Evolutionary conservation across 2,113 vertebrate species (phyloP), one percentile per base, ranked within the genome.

Genomic region (Boleophthalmus pectinirostris): DNA sequence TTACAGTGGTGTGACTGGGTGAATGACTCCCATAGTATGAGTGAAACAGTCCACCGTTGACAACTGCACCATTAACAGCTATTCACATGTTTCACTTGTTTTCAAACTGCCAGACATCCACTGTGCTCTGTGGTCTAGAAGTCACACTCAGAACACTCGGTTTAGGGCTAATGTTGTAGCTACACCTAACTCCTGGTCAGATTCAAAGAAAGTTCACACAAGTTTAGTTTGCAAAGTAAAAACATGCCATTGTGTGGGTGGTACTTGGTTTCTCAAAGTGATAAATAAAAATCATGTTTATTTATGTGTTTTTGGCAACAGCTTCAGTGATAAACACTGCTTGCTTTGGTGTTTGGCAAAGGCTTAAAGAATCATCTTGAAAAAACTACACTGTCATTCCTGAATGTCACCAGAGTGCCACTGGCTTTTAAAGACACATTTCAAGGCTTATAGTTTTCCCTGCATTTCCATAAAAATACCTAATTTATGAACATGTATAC

Each of bases 271-370:
- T 49, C 78, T 82, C 74, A 75, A 85, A 80, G 66, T 77, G 71
- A 81, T 75, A 75, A 84, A 88, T 82, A 54, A 70, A 81, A 66
- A 78, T 78, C 75, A 81, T 72, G 68, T 85, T 82, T 82, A 66
- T 77, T 87, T 79, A 81, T 73, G 71, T 84, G 69, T 70, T 13
- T 82, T 84, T 83, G 76, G 82, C 76, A 82, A 60, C 54, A 24
- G 70, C 63, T 49, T 73, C 25, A 75, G 66, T 80, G 77, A 77
- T 38, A 82, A 85, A 75, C 69, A 70, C 35, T 71, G 64, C 74
- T 58, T 46, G 51, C 74, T 82, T 72, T 85, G 78, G 78, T 82
- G 70, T 85, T 83, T 86, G 72, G 78, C 77, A 56, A 49, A 65
- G 68, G 33, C 25, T 72, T 69, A 57, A 87, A 75, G 83, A 75